These are phyloP conservation scores for Harpalus rufipes DNA, from an alignment of 2,888 invertebrate species.

Conservation along the genomic window DNA sequence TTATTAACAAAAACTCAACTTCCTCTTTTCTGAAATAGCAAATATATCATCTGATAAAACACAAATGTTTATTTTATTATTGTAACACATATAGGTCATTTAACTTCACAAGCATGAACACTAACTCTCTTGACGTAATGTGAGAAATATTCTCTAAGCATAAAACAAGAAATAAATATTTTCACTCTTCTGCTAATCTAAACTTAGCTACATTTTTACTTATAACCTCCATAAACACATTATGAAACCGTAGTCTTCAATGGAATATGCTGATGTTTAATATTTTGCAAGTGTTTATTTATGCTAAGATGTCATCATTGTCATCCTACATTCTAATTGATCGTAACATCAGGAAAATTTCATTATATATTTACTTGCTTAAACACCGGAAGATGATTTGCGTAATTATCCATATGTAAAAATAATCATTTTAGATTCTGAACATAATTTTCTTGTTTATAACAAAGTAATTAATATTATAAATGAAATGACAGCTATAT, in stretches of 20 bases:
- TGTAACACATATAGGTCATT: slow-evolving; percentile 55
- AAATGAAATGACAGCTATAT: too few relatives aligned
- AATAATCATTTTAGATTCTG: too few relatives aligned
- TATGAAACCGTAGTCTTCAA: neutral
- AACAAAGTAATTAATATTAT: too few relatives aligned
- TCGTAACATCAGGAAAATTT: too few relatives aligned
- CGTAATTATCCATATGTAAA: too few relatives aligned
- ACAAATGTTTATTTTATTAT: slow-evolving; percentile 52
- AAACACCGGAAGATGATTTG: too few relatives aligned
- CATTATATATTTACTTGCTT: too few relatives aligned
- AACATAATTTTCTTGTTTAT: too few relatives aligned
- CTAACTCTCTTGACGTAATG: slow-evolving; percentile 40
- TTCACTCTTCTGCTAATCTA: slow-evolving; percentile 10
- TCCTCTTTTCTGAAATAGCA: slow-evolving; percentile 57
- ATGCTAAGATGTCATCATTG: too few relatives aligned
- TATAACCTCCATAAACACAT: neutral
- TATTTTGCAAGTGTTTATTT: too few relatives aligned
- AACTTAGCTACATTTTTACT: slow-evolving; percentile 17
- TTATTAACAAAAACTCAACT: slow-evolving; percentile 51
- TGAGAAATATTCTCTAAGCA: slow-evolving; percentile 42
- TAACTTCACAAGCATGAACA: slow-evolving; percentile 48
- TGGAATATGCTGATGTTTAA: neutral
- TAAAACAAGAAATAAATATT: slow-evolving; percentile 29
- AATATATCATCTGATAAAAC: slow-evolving; percentile 59
- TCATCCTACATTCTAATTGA: too few relatives aligned